Base-by-base conservation (phyloP, 2,797 vertebrate genomes). In the Rhinatrema bivittatum region DNA sequence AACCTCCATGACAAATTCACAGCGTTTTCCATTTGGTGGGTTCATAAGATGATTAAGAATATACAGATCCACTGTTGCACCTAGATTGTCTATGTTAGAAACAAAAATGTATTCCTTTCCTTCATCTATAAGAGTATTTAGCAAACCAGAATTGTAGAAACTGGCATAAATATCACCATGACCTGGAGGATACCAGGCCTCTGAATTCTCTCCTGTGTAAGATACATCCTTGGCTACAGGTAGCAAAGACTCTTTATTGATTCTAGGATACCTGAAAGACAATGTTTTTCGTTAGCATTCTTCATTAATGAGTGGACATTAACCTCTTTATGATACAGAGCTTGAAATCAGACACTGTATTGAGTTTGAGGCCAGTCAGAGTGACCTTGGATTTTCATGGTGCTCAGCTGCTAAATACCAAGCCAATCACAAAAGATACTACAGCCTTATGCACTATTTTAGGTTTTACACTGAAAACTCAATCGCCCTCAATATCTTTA, bases 1-100 rank as follows among this genome's bases (percentile, higher is more conserved):
- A 68, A 98, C 95, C 78, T 98, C 95, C 94, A 98, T 98, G 72
- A 98, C 79, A 61, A 98, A 98, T 72, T 98, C 93, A 40, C 92
- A 98, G 62, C 87, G 88, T 23, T 78, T 86, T 36, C 89, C 91
- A 10, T 88, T 88, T 20, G 92, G 95, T 47, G 90, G 86, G 64
- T 87, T 91, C 82, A 93, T 89, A 31, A 97, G 87, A 45, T 97
- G 93, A 56, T 94, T 88, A 22, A 98, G 88, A 70, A 98, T 91
- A 67, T 88, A 85, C 54, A 98, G 88, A 75, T 98, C 95, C 16
- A 98, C 94, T 1, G 93, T 98, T 64, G 94, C 94, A 12, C 94
- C 94, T 77, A 98, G 79, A 69, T 98, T 98, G 70, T 98, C 94
- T 48, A 98, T 98, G 74, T 98, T 98, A 66, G 93, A 97, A 53